Percentiles rank a stretch among this genome's conserved stretches.
Conservation (phyloP, 2,888 invertebrate species). For the Scaptomyza caliginosa region DNA sequence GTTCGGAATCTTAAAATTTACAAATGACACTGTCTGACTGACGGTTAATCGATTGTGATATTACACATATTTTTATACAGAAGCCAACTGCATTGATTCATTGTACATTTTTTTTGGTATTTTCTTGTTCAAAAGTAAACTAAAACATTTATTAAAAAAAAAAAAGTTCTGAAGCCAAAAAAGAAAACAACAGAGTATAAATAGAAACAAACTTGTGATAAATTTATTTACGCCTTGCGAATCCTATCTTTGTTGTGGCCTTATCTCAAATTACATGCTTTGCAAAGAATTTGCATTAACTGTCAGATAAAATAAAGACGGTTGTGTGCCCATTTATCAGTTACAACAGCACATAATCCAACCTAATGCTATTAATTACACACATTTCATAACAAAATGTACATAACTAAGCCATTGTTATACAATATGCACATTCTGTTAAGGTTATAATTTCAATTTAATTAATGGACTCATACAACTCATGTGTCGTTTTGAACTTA, state of each 20-base stretch:
- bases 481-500: constrained; percentile 32
- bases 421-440: constrained; percentile 17
- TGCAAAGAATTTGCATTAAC: not conserved
- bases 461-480: constrained; percentile 42
- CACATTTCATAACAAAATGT: constrained; percentile 20
- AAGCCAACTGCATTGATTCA: no score
- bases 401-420: constrained; percentile 12
- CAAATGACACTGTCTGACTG: constrained; percentile 17
- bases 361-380: constrained; percentile 38
- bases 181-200: no score
- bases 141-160: no score
- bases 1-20: constrained; percentile 29
- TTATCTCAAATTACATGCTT: not conserved
- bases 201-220: no score
- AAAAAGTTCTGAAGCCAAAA: no score
- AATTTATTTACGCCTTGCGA: no score
- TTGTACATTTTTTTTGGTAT: no score
- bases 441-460: constrained; percentile 45
- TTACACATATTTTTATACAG: no score
- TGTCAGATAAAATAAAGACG: not conserved
- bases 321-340: constrained; percentile 23
- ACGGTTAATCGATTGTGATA: no score
- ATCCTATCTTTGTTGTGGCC: constrained; percentile 6
- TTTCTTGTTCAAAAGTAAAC: no score
- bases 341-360: constrained; percentile 28